Evolutionary conservation across 2,888 invertebrate species (phyloP).

Genomic region (Sphaerophoria taeniata): DNA sequence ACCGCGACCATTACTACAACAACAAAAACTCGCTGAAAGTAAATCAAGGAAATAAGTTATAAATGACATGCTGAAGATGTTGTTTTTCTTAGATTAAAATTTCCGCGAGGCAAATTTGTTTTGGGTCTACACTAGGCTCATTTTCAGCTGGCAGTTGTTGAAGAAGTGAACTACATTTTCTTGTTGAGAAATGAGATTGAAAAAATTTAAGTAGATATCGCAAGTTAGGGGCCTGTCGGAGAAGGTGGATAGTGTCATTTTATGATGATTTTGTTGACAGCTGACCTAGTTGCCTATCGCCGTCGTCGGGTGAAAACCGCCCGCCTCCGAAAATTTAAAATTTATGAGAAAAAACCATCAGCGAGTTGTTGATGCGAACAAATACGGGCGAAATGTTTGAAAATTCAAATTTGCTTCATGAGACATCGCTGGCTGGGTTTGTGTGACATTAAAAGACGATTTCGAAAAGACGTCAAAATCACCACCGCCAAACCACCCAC

Average conservation of each 20-base stretch:
- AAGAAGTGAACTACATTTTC: neutral
- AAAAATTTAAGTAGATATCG: constrained; percentile 38
- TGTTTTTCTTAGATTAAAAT: constrained; percentile 46
- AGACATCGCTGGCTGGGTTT: neutral
- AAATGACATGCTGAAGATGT: constrained; percentile 66
- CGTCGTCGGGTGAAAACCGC: neutral
- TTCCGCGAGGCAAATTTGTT: constrained; percentile 53
- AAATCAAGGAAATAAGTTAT: constrained; percentile 62
- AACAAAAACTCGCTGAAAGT: constrained; percentile 59
- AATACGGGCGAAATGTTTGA: constrained; percentile 54
- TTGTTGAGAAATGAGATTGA: neutral
- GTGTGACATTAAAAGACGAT: constrained; percentile 33
- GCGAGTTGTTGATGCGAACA: constrained; percentile 20
- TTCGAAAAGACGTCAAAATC: constrained; percentile 30
- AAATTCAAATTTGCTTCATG: constrained; percentile 37
- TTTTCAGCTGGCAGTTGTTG: neutral
- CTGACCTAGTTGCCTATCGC: constrained; percentile 59
- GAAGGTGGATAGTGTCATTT: constrained; percentile 38
- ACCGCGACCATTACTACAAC: neutral
- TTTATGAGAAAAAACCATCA: constrained; percentile 15
- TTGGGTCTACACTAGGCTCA: neutral
- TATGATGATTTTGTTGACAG: constrained; percentile 49
- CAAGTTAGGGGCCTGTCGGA: constrained; percentile 28
- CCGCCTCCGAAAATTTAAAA: constrained; percentile 26
- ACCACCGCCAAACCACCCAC: constrained; percentile 61